phyloP scores from a whole-genome alignment of 1,140 invertebrate species.

The Zaprionus gabonicus region DNA sequence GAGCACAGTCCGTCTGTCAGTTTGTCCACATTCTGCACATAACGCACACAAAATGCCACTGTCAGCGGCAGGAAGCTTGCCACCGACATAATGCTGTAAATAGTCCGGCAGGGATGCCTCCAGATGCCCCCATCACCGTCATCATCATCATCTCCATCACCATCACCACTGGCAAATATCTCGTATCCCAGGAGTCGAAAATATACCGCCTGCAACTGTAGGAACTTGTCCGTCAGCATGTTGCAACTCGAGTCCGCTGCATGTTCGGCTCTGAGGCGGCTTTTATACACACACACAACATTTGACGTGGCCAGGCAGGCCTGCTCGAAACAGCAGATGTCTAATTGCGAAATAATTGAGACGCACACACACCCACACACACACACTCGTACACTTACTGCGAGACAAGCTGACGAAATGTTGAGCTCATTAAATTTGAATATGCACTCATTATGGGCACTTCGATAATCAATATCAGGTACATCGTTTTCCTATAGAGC shows the following conservation, averaged over 20 bases:
- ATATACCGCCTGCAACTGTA: slow-evolving; percentile 42
- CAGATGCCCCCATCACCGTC: background rate
- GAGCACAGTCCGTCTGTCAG: slow-evolving; percentile 52
- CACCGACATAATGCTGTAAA: slow-evolving; percentile 39
- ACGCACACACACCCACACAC: background rate
- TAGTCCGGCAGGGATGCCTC: slow-evolving; percentile 13
- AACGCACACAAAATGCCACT: slow-evolving; percentile 34
- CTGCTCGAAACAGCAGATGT: slow-evolving; percentile 7
- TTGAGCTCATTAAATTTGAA: slow-evolving; percentile 31
- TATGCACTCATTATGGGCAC: slow-evolving; percentile 13
- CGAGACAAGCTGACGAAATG: slow-evolving; percentile 7
- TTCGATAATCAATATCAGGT: slow-evolving; percentile 25
- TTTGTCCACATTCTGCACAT: slow-evolving; percentile 43
- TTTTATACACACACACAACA: slow-evolving; percentile 20
- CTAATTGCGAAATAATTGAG: slow-evolving; percentile 38
- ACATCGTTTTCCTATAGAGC: background rate
- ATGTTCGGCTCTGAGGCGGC: background rate
- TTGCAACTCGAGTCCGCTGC: slow-evolving; percentile 10
- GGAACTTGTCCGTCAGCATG: slow-evolving; percentile 58
- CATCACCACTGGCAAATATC: slow-evolving; percentile 11
- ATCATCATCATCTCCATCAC: background rate
- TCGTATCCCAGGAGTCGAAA: slow-evolving; percentile 53
- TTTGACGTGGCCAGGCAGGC: background rate
- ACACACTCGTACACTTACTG: background rate
- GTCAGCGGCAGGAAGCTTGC: slow-evolving; percentile 48